Conservation (phyloP, 2,797 vertebrate genomes). For the Gadopsis bispinosus region DNA sequence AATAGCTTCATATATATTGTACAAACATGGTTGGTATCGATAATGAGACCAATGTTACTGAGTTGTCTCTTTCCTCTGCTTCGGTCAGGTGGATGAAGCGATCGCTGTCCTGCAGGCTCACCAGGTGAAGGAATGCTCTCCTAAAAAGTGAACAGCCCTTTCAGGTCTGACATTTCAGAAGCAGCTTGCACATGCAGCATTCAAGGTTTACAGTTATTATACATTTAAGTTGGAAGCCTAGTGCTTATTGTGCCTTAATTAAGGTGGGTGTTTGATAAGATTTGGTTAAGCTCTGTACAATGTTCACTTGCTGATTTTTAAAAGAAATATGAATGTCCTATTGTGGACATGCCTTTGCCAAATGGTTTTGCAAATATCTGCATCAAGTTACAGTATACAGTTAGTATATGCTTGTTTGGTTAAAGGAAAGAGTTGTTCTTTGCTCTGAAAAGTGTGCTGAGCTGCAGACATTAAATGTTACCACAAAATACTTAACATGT, state of each 20-base stretch:
- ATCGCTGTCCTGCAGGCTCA: constrained; percentile 94
- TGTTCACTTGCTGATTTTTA: neutral
- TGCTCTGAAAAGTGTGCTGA: neutral
- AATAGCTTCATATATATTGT: neutral
- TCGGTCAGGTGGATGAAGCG: constrained; percentile 91
- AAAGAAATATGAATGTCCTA: neutral
- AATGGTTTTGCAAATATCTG: neutral
- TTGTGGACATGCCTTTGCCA: neutral
- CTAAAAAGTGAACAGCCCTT: constrained; percentile 77
- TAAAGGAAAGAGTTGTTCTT: neutral
- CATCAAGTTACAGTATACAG: too few relatives aligned
- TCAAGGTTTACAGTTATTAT: neutral
- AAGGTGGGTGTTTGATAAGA: neutral
- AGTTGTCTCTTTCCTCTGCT: neutral
- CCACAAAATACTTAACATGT: constrained; percentile 6
- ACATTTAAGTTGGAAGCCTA: neutral
- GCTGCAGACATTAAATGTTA: neutral
- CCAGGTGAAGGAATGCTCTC: constrained; percentile 83
- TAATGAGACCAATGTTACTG: neutral
- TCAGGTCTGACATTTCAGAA: constrained; percentile 58
- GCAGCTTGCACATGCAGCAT: neutral
- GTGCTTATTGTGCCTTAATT: neutral
- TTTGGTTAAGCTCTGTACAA: neutral
- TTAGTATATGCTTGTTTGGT: neutral
- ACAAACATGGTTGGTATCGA: neutral